phyloP scores from a whole-genome alignment of 2,888 invertebrate genomes.

The Syritta pipiens region DNA sequence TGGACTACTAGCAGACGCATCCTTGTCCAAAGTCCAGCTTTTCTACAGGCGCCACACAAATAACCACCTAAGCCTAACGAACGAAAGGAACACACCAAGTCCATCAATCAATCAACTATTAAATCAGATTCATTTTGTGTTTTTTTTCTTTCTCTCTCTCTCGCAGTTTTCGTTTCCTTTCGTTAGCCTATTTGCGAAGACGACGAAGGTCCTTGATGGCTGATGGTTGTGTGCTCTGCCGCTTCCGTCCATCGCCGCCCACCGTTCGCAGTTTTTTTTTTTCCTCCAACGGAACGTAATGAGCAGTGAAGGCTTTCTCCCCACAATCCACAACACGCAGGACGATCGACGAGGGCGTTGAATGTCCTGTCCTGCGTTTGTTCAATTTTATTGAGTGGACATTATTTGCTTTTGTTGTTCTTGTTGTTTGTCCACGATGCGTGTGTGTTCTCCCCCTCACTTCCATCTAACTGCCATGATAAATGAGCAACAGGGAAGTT shows the following conservation, averaged over 20 bases:
- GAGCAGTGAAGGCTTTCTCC: constrained; percentile 5
- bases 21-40: constrained; percentile 20
- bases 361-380: constrained; percentile 19
- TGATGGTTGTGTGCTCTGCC: background rate
- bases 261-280: too few species aligned
- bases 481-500: constrained; percentile 39
- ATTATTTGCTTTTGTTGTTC: constrained; percentile 43
- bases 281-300: constrained; percentile 16
- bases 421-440: background rate
- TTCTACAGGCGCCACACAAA: constrained; percentile 16
- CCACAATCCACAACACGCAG: constrained; percentile 4
- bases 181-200: constrained; percentile 7
- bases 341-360: constrained; percentile 23
- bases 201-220: constrained; percentile 5
- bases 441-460: background rate
- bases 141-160: background rate
- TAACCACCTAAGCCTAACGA: constrained; percentile 43
- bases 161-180: background rate
- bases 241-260: background rate
- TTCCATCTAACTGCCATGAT: constrained; percentile 13
- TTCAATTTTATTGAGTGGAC: constrained; percentile 45
- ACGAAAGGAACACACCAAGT: constrained; percentile 37
- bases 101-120: constrained; percentile 67
- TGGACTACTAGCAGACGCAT: constrained; percentile 45
- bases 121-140: constrained; percentile 54